Evolutionary conservation across 2,888 invertebrate genomes (phyloP).

Genomic region (Rhodophaea formosa): DNA sequence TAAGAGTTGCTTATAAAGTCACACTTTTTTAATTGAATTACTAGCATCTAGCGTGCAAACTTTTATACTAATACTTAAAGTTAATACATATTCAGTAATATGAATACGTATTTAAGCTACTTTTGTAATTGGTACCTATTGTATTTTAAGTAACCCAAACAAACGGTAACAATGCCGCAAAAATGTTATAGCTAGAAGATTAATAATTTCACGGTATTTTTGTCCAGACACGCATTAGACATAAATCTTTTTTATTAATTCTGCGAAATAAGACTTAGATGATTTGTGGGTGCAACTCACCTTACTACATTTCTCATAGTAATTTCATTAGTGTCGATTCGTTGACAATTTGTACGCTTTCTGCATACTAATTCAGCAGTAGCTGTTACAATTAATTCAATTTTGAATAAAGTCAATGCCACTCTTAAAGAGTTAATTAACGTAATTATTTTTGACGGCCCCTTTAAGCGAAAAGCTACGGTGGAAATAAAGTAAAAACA

Average conservation of each 20-base stretch:
- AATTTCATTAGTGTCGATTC: too few species aligned
- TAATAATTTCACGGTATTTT: slow-evolving; percentile 24
- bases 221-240: slow-evolving; percentile 24
- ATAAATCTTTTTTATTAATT: slow-evolving; percentile 27
- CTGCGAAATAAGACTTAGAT: too few species aligned
- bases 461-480: slow-evolving; percentile 1
- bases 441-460: slow-evolving; percentile 1
- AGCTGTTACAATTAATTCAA: neutral
- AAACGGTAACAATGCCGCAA: slow-evolving; percentile 12
- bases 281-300: too few species aligned
- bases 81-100: too few species aligned
- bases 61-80: too few species aligned
- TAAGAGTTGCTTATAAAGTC: too few species aligned
- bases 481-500: slow-evolving; percentile 2
- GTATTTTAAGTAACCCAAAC: slow-evolving; percentile 8
- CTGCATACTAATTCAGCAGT: too few species aligned
- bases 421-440: neutral
- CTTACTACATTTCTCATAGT: too few species aligned
- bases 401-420: neutral
- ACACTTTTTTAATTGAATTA: too few species aligned
- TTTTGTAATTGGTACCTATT: neutral
- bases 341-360: neutral
- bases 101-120: too few species aligned
- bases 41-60: too few species aligned
- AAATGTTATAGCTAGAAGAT: slow-evolving; percentile 14